A percentile compares a stretch with the other conserved stretches of the same genome.
These are phyloP conservation scores for Gallirallus australis DNA, from an alignment of 2,797 vertebrate genomes.

Conservation along the genomic window DNA sequence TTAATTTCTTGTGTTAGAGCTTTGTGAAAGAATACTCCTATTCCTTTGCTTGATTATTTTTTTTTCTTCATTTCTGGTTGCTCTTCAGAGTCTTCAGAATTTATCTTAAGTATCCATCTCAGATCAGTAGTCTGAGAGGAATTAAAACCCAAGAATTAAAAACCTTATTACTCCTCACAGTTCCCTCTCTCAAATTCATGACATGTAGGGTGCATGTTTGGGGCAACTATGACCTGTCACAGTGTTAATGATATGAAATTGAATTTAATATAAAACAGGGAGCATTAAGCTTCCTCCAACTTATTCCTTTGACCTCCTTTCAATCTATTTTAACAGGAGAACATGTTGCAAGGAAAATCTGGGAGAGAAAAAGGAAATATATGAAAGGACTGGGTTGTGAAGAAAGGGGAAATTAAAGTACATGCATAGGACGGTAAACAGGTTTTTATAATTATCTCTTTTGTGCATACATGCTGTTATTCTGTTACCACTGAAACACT, in stretches of 20 bases:
- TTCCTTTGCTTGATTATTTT: background rate
- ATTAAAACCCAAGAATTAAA: background rate
- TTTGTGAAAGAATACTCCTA: background rate
- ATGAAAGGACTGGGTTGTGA: background rate
- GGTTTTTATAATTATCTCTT: background rate
- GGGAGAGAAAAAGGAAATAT: background rate
- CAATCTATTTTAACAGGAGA: background rate
- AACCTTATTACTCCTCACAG: background rate
- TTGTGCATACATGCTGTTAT: background rate
- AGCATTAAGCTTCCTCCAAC: background rate
- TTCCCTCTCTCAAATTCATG: background rate
- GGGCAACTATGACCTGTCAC: background rate
- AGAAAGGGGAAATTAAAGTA: background rate
- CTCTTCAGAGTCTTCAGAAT: background rate
- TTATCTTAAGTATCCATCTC: background rate
- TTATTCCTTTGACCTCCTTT: background rate
- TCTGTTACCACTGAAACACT: background rate
- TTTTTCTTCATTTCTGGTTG: background rate
- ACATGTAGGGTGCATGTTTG: background rate
- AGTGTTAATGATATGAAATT: background rate
- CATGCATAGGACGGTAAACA: background rate
- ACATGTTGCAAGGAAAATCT: background rate
- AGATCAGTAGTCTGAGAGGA: background rate
- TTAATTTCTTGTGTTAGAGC: conserved; percentile 44
- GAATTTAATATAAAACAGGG: background rate